phyloP scores from a whole-genome alignment of 2,113 vertebrate genomes.

The Xenopus laevis region DNA sequence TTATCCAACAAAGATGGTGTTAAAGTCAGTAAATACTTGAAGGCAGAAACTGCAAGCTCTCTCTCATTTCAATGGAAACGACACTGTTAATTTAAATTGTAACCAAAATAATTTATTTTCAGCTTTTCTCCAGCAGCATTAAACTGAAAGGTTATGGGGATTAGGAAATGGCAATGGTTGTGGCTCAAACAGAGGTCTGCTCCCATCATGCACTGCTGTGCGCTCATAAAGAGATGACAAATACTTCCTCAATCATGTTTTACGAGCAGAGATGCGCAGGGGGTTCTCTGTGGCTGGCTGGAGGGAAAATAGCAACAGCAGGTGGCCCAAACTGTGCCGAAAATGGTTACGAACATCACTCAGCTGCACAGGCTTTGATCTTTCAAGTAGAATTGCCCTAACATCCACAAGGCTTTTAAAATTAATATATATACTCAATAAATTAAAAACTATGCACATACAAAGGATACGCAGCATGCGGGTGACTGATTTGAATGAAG shows the following conservation, averaged over 20 bases:
- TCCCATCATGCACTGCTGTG: conserved; percentile 89
- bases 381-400: conserved; percentile 92
- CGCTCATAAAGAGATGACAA: conserved; percentile 98
- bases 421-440: neutral
- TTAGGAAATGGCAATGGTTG: conserved; percentile 73
- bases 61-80: too few species aligned
- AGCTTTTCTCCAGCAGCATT: neutral
- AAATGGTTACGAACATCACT: conserved; percentile 97
- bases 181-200: conserved; percentile 85
- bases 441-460: neutral
- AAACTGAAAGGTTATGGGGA: conserved; percentile 55
- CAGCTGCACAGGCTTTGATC: conserved; percentile 90
- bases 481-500: conserved; percentile 69
- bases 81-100: too few species aligned
- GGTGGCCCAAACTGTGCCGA: conserved; percentile 88
- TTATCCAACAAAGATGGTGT: too few species aligned
- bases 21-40: too few species aligned
- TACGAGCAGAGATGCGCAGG: conserved; percentile 97
- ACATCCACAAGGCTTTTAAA: conserved; percentile 75
- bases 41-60: too few species aligned
- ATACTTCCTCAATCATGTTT: conserved; percentile 99
- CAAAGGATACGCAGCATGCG: neutral
- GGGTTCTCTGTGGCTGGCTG: conserved; percentile 87
- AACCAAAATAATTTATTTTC: too few species aligned
- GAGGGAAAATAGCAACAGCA: conserved; percentile 94